phyloP scores from a whole-genome alignment of 2,888 invertebrate genomes.

The Sminthurinus aureus region DNA sequence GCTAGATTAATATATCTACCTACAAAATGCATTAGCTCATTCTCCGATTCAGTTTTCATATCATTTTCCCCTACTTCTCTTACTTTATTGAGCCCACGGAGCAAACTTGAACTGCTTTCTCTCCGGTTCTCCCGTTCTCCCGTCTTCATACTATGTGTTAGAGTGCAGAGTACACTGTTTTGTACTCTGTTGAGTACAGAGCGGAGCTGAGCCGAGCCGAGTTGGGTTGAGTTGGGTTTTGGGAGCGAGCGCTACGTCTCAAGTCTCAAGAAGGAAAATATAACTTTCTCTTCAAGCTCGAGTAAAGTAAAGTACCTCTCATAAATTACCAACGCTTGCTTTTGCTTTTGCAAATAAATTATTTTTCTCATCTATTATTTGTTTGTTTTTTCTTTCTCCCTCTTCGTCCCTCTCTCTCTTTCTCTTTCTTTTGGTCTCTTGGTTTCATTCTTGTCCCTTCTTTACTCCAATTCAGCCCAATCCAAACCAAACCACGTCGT shows the following conservation, averaged over 20 bases:
- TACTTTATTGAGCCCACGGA: slow-evolving; percentile 4
- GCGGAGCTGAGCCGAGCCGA: too few species aligned
- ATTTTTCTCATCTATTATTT: slow-evolving; percentile 20
- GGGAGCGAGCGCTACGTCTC: background rate
- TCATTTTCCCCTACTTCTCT: slow-evolving; percentile 3
- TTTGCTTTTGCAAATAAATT: slow-evolving; percentile 20
- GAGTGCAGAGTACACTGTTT: background rate
- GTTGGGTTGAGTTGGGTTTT: too few species aligned
- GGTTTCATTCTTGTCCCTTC: too few species aligned
- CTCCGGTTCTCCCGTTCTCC: background rate
- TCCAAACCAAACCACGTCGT: too few species aligned
- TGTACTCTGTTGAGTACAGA: too few species aligned
- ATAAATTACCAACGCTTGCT: slow-evolving; percentile 15
- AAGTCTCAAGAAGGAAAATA: background rate
- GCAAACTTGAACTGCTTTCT: too few species aligned
- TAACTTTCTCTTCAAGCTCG: slow-evolving; percentile 2
- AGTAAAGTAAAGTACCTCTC: slow-evolving; percentile 7
- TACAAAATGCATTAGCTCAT: slow-evolving; percentile 29
- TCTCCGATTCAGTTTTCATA: slow-evolving; percentile 19
- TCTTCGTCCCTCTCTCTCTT: background rate
- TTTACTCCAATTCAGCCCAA: too few species aligned
- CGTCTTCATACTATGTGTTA: background rate
- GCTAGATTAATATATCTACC: slow-evolving; percentile 33
- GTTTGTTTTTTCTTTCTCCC: background rate
- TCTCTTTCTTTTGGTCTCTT: background rate